Percentiles rank a stretch among this genome's conserved stretches.
Conservation (phyloP, 2,888 invertebrate genomes). For the Eurois occulta region DNA sequence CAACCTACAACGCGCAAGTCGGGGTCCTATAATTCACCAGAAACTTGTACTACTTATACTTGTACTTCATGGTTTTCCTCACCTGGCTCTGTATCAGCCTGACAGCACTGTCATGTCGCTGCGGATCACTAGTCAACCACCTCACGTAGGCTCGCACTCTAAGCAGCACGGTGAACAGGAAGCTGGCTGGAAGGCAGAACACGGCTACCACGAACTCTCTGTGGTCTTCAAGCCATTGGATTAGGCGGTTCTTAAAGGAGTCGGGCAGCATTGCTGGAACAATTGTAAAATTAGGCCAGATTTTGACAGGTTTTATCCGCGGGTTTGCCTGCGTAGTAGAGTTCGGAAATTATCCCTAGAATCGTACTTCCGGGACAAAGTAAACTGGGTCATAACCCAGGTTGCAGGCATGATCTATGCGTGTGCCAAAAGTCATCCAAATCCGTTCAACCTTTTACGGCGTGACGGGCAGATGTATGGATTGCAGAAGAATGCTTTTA, state of each 20-base stretch:
- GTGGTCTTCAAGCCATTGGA: conserved; percentile 91
- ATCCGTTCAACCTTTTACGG: not conserved
- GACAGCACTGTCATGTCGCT: conserved; percentile 85
- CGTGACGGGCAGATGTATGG: not conserved
- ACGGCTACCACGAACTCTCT: conserved; percentile 91
- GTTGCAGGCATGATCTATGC: not conserved
- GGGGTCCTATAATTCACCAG: not conserved
- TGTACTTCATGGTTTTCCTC: not conserved
- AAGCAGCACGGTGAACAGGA: conserved; percentile 89
- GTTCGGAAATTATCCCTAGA: not conserved
- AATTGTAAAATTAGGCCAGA: not conserved
- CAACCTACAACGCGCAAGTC: not conserved
- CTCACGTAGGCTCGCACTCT: conserved; percentile 80
- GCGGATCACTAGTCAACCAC: conserved; percentile 79
- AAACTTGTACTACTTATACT: too few species aligned
- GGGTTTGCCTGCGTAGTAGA: not conserved
- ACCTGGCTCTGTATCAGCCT: conserved; percentile 83
- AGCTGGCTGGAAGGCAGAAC: conserved; percentile 93
- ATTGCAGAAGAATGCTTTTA: not conserved
- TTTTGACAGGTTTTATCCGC: not conserved
- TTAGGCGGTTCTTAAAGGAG: conserved; percentile 75
- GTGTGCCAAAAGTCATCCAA: not conserved
- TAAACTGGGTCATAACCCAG: not conserved
- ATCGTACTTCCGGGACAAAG: not conserved
- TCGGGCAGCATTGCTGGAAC: conserved; percentile 74